Conservation (phyloP, 2,888 invertebrate species). For the Rhamphomyia laevipes region DNA sequence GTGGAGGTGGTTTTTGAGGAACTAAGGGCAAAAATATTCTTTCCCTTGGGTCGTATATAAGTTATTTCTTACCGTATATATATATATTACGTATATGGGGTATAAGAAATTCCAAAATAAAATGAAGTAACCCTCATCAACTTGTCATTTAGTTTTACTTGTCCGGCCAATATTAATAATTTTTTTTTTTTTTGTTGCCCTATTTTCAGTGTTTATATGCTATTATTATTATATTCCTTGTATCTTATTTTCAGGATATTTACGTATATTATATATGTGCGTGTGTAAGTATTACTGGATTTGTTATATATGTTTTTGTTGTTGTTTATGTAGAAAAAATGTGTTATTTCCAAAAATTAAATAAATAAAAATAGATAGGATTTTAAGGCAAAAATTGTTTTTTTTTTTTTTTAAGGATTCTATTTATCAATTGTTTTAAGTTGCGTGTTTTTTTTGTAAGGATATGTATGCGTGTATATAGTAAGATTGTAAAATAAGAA, state of each 20-base stretch:
- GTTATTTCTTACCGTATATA: background rate
- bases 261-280: too few relatives aligned
- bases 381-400: slow-evolving; percentile 6
- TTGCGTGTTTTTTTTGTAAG: background rate
- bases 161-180: too few relatives aligned
- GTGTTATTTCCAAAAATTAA: too few relatives aligned
- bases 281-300: background rate
- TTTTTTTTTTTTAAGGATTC: background rate
- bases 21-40: slow-evolving; percentile 4
- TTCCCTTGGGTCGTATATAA: slow-evolving; percentile 22
- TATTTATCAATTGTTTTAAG: background rate
- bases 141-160: background rate
- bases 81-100: background rate
- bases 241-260: background rate
- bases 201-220: background rate
- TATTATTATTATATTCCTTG: too few relatives aligned
- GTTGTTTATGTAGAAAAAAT: slow-evolving; percentile 4
- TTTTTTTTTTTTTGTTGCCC: background rate
- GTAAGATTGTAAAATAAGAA: too few relatives aligned
- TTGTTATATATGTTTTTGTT: background rate
- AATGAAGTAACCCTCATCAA: background rate
- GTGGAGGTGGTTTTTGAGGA: slow-evolving; percentile 20
- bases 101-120: background rate
- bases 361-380: too few relatives aligned
- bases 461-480: too few relatives aligned